A percentile compares a stretch with the other conserved stretches of the same genome.
Evolutionary conservation across 2,113 vertebrate species (phyloP).

Genomic region (Cyanocitta stelleri): DNA sequence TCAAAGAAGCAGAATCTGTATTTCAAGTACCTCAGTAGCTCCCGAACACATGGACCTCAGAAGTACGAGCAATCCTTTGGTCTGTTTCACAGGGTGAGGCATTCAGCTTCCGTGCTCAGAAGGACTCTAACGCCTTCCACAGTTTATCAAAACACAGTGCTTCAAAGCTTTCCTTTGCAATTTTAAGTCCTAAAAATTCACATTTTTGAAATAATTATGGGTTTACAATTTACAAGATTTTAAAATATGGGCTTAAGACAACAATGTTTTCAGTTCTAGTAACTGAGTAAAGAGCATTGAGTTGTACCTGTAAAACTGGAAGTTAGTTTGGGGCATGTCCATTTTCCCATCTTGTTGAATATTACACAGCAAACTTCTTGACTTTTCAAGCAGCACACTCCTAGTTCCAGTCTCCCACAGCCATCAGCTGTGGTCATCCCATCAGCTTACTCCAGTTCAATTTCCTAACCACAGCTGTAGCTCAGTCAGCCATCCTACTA

Average conservation of each 20-base stretch:
- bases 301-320: background rate
- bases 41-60: fast-evolving
- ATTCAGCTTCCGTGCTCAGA: background rate
- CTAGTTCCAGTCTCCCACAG: background rate
- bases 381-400: background rate
- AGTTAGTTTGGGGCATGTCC: background rate
- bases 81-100: background rate
- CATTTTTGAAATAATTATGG: fast-evolving
- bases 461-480: background rate
- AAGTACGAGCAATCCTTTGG: fast-evolving
- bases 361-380: background rate
- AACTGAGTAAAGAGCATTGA: background rate
- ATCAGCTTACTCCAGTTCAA: background rate
- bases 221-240: background rate
- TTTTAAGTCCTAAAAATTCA: background rate
- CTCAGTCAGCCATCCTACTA: background rate
- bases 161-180: background rate
- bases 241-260: background rate
- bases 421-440: background rate
- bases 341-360: background rate
- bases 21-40: background rate
- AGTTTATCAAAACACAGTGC: background rate
- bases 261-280: background rate
- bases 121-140: background rate
- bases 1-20: background rate